These are phyloP conservation scores for Diploptera punctata DNA, from an alignment of 2,888 invertebrate genomes.

Conservation along the genomic window DNA sequence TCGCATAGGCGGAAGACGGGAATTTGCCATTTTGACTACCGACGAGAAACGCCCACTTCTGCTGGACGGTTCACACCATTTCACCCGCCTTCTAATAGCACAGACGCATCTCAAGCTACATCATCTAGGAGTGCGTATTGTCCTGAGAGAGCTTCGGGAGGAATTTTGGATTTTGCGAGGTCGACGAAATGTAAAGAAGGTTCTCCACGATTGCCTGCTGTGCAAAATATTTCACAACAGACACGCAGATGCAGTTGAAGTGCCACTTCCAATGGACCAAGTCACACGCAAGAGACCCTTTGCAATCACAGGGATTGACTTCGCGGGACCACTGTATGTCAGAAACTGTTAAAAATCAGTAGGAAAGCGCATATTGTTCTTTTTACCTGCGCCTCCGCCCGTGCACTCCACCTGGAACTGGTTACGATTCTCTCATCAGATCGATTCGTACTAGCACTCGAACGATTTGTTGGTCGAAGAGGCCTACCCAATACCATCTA, in stretches of 20 bases:
- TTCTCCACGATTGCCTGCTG: not conserved
- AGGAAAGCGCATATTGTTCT: not conserved
- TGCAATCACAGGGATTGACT: not conserved
- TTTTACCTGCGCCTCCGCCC: not conserved
- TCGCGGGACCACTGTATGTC: not conserved
- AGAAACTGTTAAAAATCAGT: not conserved
- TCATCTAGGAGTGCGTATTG: not conserved
- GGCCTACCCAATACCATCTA: not conserved
- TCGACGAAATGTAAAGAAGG: not conserved
- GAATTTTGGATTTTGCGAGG: too few species aligned
- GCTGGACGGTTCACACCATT: not conserved
- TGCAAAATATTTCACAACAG: too few species aligned
- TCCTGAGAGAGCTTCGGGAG: too few species aligned
- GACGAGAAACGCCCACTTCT: not conserved
- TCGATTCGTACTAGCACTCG: too few species aligned
- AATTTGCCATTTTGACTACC: not conserved
- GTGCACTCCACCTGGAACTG: not conserved
- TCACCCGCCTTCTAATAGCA: not conserved
- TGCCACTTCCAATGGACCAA: too few species aligned
- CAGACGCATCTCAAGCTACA: not conserved
- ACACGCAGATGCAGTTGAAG: too few species aligned
- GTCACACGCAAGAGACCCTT: not conserved
- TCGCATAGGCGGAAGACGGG: not conserved
- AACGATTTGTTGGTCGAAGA: too few species aligned
- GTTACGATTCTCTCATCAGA: not conserved